Percentiles rank a stretch among this genome's conserved stretches.
Evolutionary conservation across 2,113 vertebrate species (phyloP).

Genomic region (Spea bombifrons): DNA sequence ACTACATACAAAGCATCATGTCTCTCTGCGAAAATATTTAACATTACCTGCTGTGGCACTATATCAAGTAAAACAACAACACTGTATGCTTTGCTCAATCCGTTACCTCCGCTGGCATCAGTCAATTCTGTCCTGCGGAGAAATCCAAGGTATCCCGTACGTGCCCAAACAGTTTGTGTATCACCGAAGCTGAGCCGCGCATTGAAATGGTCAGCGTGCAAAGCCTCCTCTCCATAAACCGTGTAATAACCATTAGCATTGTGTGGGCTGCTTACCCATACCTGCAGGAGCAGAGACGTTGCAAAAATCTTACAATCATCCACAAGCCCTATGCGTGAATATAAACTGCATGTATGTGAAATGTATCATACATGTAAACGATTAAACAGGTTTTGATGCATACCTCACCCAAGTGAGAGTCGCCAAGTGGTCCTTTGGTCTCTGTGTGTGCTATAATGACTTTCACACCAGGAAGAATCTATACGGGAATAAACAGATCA

Average conservation of each 20-base stretch:
- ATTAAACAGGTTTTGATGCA: slow-evolving; percentile 29
- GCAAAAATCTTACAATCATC: not conserved
- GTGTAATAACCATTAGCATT: slow-evolving; percentile 94
- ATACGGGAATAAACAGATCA: slow-evolving; percentile 1
- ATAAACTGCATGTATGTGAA: not conserved
- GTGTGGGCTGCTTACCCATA: slow-evolving; percentile 96
- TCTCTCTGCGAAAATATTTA: slow-evolving; percentile 70
- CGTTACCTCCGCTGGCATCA: slow-evolving; percentile 87
- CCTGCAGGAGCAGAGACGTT: slow-evolving; percentile 56
- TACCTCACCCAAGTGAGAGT: slow-evolving; percentile 93
- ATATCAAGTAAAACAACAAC: not conserved
- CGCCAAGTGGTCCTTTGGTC: slow-evolving; percentile 92
- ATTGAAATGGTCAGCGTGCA: slow-evolving; percentile 92
- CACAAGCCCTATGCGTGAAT: not conserved
- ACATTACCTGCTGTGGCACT: not conserved
- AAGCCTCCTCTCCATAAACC: slow-evolving; percentile 86
- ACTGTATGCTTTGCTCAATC: not conserved
- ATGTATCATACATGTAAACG: not conserved
- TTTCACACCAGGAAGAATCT: slow-evolving; percentile 95
- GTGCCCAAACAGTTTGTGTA: slow-evolving; percentile 88
- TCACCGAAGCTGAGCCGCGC: slow-evolving; percentile 91
- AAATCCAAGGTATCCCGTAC: slow-evolving; percentile 94
- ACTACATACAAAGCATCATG: slow-evolving; percentile 94
- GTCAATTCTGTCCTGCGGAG: slow-evolving; percentile 92
- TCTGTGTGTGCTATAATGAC: slow-evolving; percentile 94